Conservation (phyloP, 1,140 invertebrate genomes). For the Drosophila murphyi region DNA sequence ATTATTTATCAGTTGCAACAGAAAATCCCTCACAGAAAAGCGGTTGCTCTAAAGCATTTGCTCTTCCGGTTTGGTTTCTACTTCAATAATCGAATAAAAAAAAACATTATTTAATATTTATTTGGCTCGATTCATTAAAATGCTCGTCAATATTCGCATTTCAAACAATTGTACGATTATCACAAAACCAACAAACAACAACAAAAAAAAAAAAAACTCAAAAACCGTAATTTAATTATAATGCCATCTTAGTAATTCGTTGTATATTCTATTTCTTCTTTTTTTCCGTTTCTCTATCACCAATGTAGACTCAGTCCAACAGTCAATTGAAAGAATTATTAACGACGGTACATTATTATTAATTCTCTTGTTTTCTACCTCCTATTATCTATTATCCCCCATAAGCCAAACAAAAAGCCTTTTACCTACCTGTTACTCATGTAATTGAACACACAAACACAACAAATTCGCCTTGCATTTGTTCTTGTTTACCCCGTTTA, state of each 20-base stretch:
- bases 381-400: slow-evolving; percentile 49
- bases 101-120: slow-evolving; percentile 39
- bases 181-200: slow-evolving; percentile 15
- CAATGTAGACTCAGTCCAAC: slow-evolving; percentile 84
- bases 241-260: slow-evolving; percentile 82
- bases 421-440: slow-evolving; percentile 21
- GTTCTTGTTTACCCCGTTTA: slow-evolving; percentile 19
- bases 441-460: slow-evolving; percentile 4
- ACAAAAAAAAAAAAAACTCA: slow-evolving; percentile 22
- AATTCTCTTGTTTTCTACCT: slow-evolving; percentile 45
- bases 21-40: slow-evolving; percentile 53
- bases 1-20: slow-evolving; percentile 36
- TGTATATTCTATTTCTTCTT: slow-evolving; percentile 83
- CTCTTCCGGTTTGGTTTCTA: slow-evolving; percentile 62
- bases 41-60: slow-evolving; percentile 61
- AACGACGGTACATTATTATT: slow-evolving; percentile 84
- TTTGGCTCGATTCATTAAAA: slow-evolving; percentile 19
- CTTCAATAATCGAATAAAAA: neutral
- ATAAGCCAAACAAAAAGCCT: slow-evolving; percentile 16
- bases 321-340: slow-evolving; percentile 85
- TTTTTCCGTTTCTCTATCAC: slow-evolving; percentile 83
- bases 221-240: slow-evolving; percentile 68
- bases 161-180: slow-evolving; percentile 9
- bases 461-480: slow-evolving; percentile 27
- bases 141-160: slow-evolving; percentile 34